Evolutionary conservation across 2,113 vertebrate genomes (phyloP), one percentile per base, ranked within the genome.

Genomic region (Smithornis capensis): DNA sequence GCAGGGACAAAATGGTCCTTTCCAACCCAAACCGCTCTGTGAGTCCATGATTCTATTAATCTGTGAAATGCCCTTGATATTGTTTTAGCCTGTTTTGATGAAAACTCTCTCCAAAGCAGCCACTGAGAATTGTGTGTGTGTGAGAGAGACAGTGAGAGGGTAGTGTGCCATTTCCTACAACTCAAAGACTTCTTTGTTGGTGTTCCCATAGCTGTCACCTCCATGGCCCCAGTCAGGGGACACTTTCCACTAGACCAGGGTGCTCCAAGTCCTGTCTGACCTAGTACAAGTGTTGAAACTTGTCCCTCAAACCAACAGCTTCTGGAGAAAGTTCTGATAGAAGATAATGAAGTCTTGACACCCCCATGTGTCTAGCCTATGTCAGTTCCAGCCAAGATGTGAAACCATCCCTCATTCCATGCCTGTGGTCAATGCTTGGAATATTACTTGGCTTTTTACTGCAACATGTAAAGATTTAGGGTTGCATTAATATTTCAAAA

Each of bases 61-160:
- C 10, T 25, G 19, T 82, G 55, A 22, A n/a, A n/a, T 71, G 25
- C 28, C 13, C 11, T 44, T 22, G 22, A 3, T 57, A 38, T 35
- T 63, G 12, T 59, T 93, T 69, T n/a, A 65, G 78, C 28, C 42
- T 63, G 22, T 40, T 85, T 83, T 59, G 45, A 9, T 45, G 81
- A 35, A 55, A 74, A 38, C 38, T 22, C 4, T 45, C 38, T 71
- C 70, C 70, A 38, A 27, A 60, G n/a, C 35, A 74, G 74, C 27
- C 4, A 2, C 2, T 42, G 59, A 22, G 24, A 6, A 6, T 52
- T 10, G 4, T 15, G 23, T 38, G 28, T 38, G 44, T 1, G 1
- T 40, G 15, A 29, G 52, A n/a, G 55, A 29, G 47, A 49, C 21
- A 49, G 47, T 15, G 50, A 52, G 50, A 29, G n/a, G n/a, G 5